Percentiles rank a stretch among this genome's conserved stretches.
phyloP scores from a whole-genome alignment of 2,113 vertebrate species.

The Cyprinodon brontotheroides region DNA sequence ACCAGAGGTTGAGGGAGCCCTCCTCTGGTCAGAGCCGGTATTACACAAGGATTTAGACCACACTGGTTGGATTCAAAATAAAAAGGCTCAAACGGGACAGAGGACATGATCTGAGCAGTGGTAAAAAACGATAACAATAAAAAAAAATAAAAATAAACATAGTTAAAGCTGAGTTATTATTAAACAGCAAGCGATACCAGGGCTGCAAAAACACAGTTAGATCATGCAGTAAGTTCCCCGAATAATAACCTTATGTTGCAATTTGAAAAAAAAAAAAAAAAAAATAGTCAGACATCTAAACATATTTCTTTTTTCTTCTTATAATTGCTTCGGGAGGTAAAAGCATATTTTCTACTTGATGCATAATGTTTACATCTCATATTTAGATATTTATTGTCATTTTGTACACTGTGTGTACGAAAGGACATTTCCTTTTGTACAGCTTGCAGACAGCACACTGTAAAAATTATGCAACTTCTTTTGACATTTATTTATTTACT shows the following conservation, averaged over 20 bases:
- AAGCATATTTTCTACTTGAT: background rate
- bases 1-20: slow-evolving; percentile 81
- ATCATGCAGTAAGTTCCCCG: background rate
- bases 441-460: too few relatives aligned
- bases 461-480: too few relatives aligned
- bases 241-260: background rate
- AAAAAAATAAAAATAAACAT: background rate
- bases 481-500: too few relatives aligned
- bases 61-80: too few relatives aligned
- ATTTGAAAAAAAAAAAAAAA: background rate
- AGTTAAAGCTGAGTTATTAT: background rate
- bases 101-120: background rate
- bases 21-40: slow-evolving; percentile 81
- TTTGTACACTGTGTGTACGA: too few relatives aligned
- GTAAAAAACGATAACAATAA: too few relatives aligned
- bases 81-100: background rate
- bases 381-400: background rate
- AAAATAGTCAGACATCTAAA: background rate
- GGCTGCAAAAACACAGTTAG: background rate
- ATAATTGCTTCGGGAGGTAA: background rate
- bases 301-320: background rate
- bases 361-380: background rate
- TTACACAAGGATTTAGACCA: slow-evolving; percentile 11
- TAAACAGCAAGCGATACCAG: background rate
- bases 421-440: too few relatives aligned